Percentiles rank a stretch among this genome's conserved stretches.
These are phyloP conservation scores for Gallinago stenura DNA, from an alignment of 2,797 vertebrate genomes.

Conservation along the genomic window DNA sequence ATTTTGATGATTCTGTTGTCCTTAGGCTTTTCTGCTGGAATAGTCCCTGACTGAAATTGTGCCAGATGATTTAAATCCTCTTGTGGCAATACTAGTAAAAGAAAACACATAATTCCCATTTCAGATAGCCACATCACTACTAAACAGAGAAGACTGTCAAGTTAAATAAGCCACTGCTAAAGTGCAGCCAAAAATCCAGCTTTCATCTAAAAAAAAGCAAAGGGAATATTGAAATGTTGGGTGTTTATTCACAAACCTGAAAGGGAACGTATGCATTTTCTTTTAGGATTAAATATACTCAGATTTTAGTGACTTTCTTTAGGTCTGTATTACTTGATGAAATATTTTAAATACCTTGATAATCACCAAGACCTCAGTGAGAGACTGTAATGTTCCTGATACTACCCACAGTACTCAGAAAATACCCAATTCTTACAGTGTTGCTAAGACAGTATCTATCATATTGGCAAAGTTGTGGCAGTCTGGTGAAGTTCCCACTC, in stretches of 20 bases:
- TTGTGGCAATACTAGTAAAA: background rate
- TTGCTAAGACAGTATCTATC: background rate
- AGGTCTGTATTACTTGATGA: background rate
- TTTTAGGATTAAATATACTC: background rate
- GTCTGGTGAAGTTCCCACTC: background rate
- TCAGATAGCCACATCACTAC: background rate
- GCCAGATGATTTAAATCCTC: slow-evolving; percentile 23
- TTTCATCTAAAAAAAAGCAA: background rate
- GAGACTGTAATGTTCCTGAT: background rate
- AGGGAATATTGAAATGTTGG: background rate
- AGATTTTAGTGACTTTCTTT: background rate
- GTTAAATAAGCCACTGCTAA: background rate
- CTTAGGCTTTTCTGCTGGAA: background rate
- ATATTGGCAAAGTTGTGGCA: background rate
- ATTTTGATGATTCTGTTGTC: background rate
- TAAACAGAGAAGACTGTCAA: background rate
- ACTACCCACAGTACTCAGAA: background rate
- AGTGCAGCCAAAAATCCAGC: background rate
- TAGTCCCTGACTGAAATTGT: background rate
- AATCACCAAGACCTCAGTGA: background rate
- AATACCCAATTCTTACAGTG: background rate
- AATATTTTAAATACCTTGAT: background rate
- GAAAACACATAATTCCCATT: background rate
- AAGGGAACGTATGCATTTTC: background rate
- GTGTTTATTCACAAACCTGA: background rate